Conservation (phyloP, 1,140 invertebrate species). For the Drosophila nebulosa region DNA sequence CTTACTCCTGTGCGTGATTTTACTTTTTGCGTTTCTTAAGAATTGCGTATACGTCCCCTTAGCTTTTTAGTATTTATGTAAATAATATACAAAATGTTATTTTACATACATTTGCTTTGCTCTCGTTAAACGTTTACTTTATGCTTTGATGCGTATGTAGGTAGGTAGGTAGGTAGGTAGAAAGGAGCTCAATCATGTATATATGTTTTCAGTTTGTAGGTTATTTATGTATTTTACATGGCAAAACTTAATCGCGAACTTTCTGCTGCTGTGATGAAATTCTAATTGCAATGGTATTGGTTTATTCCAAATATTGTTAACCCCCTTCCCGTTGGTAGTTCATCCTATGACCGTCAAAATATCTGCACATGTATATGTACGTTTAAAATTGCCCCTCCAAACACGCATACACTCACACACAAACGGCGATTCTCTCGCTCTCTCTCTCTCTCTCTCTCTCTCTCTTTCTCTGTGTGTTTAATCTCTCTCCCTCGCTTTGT, state of each 20-base stretch:
- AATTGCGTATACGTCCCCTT: constrained; percentile 35
- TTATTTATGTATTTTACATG: background rate
- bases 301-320: constrained; percentile 43
- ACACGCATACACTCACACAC: background rate
- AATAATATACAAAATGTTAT: too few species aligned
- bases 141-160: background rate
- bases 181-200: background rate
- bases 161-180: too few species aligned
- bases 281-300: constrained; percentile 43
- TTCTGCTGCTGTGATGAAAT: constrained; percentile 63
- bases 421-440: background rate
- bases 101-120: background rate
- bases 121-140: background rate
- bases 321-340: constrained; percentile 32
- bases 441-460: background rate
- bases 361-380: constrained; percentile 37
- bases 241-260: constrained; percentile 17
- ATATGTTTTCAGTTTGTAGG: too few species aligned
- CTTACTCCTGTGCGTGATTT: too few species aligned
- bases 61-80: background rate
- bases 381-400: constrained; percentile 32
- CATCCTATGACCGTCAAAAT: constrained; percentile 33
- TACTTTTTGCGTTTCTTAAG: background rate
- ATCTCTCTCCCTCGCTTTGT: too few species aligned
- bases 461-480: background rate